These are phyloP conservation scores for Nyctalus aviator DNA, from an alignment of 2,797 vertebrate genomes.

Conservation along the genomic window DNA sequence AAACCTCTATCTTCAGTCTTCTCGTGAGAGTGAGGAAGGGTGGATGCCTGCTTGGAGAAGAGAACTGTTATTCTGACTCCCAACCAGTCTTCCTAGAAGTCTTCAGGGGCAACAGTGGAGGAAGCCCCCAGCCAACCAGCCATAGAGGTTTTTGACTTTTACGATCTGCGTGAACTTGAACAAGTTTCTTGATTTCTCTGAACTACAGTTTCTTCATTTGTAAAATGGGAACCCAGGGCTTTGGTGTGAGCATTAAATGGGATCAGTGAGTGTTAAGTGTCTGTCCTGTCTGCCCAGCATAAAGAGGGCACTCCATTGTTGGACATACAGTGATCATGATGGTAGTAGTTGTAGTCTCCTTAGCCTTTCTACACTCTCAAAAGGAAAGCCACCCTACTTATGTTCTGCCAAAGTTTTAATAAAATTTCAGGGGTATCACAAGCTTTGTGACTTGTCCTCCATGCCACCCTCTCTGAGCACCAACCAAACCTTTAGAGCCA, in stretches of 20 bases:
- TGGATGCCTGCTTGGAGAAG: neutral
- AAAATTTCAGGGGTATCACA: neutral
- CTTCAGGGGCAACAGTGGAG: neutral
- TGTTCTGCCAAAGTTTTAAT: neutral
- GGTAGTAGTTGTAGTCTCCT: neutral
- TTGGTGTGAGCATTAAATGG: neutral
- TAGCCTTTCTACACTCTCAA: neutral
- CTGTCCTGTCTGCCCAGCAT: neutral
- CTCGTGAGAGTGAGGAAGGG: neutral
- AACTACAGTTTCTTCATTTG: neutral
- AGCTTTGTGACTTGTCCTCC: neutral
- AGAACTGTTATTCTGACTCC: neutral
- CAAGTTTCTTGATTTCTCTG: conserved; percentile 11
- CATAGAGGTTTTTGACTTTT: neutral
- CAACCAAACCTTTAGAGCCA: neutral
- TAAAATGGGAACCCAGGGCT: neutral
- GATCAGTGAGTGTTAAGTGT: neutral
- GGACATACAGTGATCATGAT: neutral
- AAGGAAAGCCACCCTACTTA: neutral
- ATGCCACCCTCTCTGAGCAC: neutral
- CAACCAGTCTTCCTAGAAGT: neutral
- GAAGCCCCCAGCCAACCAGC: neutral
- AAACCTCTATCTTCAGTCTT: neutral
- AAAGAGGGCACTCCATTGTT: neutral
- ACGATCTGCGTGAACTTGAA: neutral